Base-by-base conservation (phyloP, 2,113 vertebrate genomes). In the Pterophyllum scalare region DNA sequence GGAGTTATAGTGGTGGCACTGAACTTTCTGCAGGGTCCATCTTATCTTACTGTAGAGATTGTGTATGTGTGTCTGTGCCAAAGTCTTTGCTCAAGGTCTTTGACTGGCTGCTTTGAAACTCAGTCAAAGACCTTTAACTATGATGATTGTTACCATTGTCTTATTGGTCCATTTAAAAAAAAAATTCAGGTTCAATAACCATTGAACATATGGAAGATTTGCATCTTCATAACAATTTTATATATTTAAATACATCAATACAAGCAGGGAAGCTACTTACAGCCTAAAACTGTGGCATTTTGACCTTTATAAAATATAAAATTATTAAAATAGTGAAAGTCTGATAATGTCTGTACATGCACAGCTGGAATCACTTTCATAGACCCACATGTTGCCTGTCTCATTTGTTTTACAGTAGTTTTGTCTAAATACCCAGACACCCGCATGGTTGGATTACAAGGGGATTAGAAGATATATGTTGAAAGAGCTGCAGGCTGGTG, bases 1-100 rank as follows among this genome's bases (percentile, higher is more conserved):
- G 84, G 77, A 58, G 77, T 61, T 65, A 83, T 57, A 38, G 58
- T 8, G 88, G 83, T 70, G 62, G 57, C 49, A 57, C n/a, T 82
- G 60, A 86, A 76, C 87, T 38, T 64, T 81, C 59, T 38, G 11
- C 83, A 61, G n/a, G 11, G 10, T 70, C 70, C 10, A 11, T 67
- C 75, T 88, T 92, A 89, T 90, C 92, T 81, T 33, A 8, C n/a
- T 57, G 64, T 33, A 0, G 14, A 15, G 54, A 22, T 7, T 62
- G 59, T 65, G 74, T 83, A 57, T 57, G 59, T 28, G 57, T 54
- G 57, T 54, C 10, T 79, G 43, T 17, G 20, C 59, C 58, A 80
- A 72, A 74, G 83, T 80, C 54, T 79, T 70, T 79, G 20, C 61
- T 88, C 79, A 84, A 78, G 80, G 76, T 84, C 79, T 26, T 60